Base-by-base conservation (phyloP, 1,140 invertebrate genomes). In the Fopius arisanus region DNA sequence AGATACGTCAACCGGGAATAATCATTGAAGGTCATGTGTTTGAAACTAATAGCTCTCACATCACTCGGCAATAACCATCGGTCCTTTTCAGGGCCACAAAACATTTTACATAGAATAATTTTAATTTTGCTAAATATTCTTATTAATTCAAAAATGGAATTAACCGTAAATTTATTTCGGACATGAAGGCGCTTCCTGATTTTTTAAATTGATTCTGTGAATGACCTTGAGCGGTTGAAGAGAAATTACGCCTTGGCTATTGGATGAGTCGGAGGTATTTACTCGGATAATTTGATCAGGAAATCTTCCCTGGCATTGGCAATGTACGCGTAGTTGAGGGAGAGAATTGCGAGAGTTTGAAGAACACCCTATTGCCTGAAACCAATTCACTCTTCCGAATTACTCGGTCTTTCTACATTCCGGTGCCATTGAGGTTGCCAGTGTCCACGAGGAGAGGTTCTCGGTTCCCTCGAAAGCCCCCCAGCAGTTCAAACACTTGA, bases 401-500 rank as follows among this genome's bases (percentile, higher is more conserved):
- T 14, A 26, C 69, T 67, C 73, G 69, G 54, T 59, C 54, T 54
- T 12, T 28, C 28, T 69, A 71, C 26, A 70, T 62, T 26, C 37
- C 54, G 59, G 67, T 75, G 63, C 48, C 70, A 28, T 21, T 26
- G 43, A 3, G 21, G 65, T 73, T 9, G 1, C 19, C 63, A 37
- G 10, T 31, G n/a, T 75, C 67, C 12, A 74, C 26, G 3, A 70
- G 33, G 12, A 67, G 3, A 72, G 68, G 48, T 29, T 48, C 51
- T 75, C 59, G 33, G 70, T 72, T 67, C 71, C 72, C 65, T 80
- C 69, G 37, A 80, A 80, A n/a, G 72, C 74, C 6, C 67, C 66
- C 78, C 78, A 80, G 70, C 78, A 77, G 54, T 80, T 76, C 26
- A 78, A 71, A 43, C 73, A 51, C 68, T 37, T 78, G 31, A 80